These are phyloP conservation scores for Chauna torquata DNA, from an alignment of 2,113 vertebrate genomes.

Conservation along the genomic window DNA sequence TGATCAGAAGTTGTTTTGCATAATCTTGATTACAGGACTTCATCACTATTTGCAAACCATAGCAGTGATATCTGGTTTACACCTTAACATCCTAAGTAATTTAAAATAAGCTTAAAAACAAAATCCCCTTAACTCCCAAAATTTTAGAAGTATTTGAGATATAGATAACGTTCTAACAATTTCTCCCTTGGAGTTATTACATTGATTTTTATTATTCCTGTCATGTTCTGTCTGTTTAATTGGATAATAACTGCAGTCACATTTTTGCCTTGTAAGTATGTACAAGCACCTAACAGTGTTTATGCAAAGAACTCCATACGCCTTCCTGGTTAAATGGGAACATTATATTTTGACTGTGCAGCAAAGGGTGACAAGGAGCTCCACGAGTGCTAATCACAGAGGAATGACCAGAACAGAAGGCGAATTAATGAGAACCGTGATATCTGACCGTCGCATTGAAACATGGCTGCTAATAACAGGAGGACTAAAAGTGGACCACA, in stretches of 20 bases:
- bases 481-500: not conserved
- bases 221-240: constrained; percentile 43
- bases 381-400: not conserved
- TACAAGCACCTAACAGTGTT: constrained; percentile 3
- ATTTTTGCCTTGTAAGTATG: not conserved
- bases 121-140: not conserved
- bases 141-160: not conserved
- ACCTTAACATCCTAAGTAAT: not conserved
- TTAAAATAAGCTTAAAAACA: not conserved
- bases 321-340: constrained; percentile 8
- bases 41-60: not conserved
- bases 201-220: constrained; percentile 10
- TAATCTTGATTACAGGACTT: constrained; percentile 42
- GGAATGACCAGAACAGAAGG: not conserved
- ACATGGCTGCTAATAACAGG: not conserved
- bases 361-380: not conserved
- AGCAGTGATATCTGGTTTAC: not conserved
- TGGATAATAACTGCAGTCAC: constrained; percentile 37
- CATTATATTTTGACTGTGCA: not conserved
- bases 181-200: not conserved
- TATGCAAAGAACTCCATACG: not conserved
- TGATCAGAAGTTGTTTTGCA: constrained; percentile 53
- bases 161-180: not conserved
- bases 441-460: not conserved
- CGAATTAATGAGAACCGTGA: not conserved